Conservation (phyloP, 23 tunicate species). For the Corella eumyota region DNA sequence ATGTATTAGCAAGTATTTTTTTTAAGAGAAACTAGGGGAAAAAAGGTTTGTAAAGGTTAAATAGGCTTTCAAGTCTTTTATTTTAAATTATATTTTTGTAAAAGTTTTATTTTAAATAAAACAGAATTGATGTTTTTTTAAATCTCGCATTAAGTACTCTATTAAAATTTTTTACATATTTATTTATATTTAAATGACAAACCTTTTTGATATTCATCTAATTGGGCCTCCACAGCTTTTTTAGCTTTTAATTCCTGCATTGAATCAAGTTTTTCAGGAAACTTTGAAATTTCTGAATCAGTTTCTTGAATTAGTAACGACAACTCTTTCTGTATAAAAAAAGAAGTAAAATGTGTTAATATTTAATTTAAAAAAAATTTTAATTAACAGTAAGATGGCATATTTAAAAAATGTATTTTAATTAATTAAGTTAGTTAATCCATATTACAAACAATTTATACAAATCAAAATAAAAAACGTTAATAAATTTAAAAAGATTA, state of each 20-base stretch:
- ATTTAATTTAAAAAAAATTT: neutral
- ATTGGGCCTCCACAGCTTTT: constrained; percentile 18
- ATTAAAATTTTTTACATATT: neutral
- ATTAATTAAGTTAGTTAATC: too few relatives aligned
- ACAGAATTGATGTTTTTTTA: neutral
- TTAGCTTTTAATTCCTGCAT: constrained; percentile 40
- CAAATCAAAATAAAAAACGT: too few relatives aligned
- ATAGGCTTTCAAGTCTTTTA: too few relatives aligned
- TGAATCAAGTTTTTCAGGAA: constrained; percentile 33
- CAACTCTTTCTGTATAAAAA: constrained; percentile 50
- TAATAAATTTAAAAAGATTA: too few relatives aligned
- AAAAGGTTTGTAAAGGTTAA: too few relatives aligned
- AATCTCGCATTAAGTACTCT: neutral
- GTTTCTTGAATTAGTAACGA: constrained; percentile 51
- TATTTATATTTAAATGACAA: neutral
- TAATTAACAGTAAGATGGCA: neutral
- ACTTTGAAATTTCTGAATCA: constrained; percentile 33
- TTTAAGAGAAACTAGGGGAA: too few relatives aligned
- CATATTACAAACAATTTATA: too few relatives aligned
- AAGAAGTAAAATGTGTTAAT: neutral
- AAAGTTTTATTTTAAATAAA: too few relatives aligned
- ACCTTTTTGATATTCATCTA: constrained; percentile 42
- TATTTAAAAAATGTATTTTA: neutral
- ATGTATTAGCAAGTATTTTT: too few relatives aligned
- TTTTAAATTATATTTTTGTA: too few relatives aligned